Percentiles rank a stretch among this genome's conserved stretches.
phyloP scores from a whole-genome alignment of 2,113 vertebrate genomes.

The Crotalus horridus region DNA sequence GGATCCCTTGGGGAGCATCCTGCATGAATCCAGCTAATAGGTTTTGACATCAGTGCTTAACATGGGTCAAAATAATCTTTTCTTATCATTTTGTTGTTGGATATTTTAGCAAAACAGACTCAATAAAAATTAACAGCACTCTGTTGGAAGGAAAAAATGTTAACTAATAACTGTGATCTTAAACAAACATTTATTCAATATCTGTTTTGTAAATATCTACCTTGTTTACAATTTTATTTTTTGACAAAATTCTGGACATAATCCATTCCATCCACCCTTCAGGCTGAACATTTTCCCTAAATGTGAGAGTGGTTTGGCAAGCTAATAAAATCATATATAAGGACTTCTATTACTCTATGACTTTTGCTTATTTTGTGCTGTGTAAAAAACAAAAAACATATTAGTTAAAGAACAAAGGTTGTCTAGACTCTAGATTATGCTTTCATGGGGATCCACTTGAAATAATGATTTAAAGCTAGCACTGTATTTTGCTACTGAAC shows the following conservation, averaged over 20 bases:
- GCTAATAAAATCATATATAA: not conserved
- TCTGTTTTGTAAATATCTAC: not conserved
- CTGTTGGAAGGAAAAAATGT: constrained; percentile 36
- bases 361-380: not conserved
- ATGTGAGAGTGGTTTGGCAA: not conserved
- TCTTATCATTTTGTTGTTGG: not conserved
- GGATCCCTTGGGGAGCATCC: not conserved
- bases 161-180: constrained; percentile 58
- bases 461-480: not conserved
- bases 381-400: not conserved
- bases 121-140: constrained; percentile 63
- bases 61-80: constrained; percentile 41
- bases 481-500: not conserved
- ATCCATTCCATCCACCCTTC: not conserved
- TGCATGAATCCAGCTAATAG: constrained; percentile 31
- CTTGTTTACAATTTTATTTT: constrained; percentile 33
- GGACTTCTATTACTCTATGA: too few relatives aligned
- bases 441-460: not conserved
- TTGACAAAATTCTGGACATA: not conserved
- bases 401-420: not conserved
- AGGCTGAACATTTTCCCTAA: not conserved
- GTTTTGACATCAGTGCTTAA: constrained; percentile 39
- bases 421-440: not conserved
- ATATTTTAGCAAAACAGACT: constrained; percentile 44
- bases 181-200: constrained; percentile 6